A percentile compares a stretch with the other conserved stretches of the same genome.
Evolutionary conservation across 1,140 invertebrate species (phyloP).

Genomic region (Hermetia illucens): DNA sequence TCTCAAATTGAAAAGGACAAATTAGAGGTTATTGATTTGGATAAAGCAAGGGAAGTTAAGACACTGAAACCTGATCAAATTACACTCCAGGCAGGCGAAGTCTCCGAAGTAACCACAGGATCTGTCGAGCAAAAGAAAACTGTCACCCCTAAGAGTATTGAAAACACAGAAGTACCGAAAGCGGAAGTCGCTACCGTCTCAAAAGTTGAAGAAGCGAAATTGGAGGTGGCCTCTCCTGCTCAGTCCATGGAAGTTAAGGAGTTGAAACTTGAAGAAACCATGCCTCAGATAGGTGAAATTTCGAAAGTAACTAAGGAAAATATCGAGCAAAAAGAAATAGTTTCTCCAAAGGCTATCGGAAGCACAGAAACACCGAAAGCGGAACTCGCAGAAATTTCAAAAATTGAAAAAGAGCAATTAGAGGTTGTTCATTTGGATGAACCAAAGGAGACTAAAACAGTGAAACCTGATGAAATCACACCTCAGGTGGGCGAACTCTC

Average conservation of each 20-base stretch:
- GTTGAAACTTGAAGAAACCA: no score
- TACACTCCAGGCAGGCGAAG: no score
- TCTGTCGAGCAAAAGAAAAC: not conserved
- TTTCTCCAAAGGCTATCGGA: no score
- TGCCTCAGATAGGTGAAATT: no score
- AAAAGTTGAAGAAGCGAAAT: conserved; percentile 6
- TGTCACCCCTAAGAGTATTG: not conserved
- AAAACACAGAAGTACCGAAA: conserved; percentile 9
- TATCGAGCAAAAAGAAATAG: no score
- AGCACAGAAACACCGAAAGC: not conserved
- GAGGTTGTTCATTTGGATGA: conserved; percentile 7
- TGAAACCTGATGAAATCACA: no score
- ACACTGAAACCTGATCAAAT: no score
- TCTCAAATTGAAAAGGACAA: conserved; percentile 5
- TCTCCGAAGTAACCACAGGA: not conserved
- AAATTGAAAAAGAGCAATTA: conserved; percentile 2
- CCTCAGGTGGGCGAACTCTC: no score
- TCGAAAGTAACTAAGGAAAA: no score
- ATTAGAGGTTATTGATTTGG: conserved; percentile 1
- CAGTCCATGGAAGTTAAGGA: not conserved
- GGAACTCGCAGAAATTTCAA: no score
- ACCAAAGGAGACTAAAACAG: conserved; percentile 9
- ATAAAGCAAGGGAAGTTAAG: conserved; percentile 11
- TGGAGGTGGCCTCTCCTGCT: conserved; percentile 5
- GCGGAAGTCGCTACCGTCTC: conserved; percentile 2